Conservation (phyloP, 2,797 vertebrate genomes). For the Acridotheres tristis region DNA sequence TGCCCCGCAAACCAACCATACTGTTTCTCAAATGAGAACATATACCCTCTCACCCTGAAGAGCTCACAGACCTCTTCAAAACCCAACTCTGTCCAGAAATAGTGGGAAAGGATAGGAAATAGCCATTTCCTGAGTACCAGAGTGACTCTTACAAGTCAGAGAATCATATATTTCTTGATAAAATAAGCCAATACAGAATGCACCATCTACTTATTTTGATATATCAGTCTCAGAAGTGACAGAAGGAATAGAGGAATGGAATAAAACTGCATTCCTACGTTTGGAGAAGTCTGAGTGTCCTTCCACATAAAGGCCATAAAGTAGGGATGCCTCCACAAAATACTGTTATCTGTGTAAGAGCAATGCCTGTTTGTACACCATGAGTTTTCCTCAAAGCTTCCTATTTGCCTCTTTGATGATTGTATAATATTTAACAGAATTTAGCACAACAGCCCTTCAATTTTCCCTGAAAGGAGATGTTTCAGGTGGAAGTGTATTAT, state of each 20-base stretch:
- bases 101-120: neutral
- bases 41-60: neutral
- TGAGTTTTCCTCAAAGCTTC: neutral
- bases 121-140: neutral
- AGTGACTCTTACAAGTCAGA: neutral
- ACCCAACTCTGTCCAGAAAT: neutral
- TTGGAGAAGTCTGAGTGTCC: neutral
- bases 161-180: neutral
- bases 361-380: neutral
- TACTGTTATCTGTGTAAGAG: neutral
- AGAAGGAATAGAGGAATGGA: neutral
- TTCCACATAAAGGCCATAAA: neutral
- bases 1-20: neutral
- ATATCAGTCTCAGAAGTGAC: neutral
- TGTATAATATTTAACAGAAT: neutral
- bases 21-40: neutral
- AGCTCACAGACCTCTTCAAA: neutral
- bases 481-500: neutral
- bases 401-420: neutral
- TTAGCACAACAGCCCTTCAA: neutral
- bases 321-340: neutral
- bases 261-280: neutral
- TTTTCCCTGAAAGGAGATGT: neutral
- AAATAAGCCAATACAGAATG: neutral
- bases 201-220: neutral